Evolutionary conservation across 2,113 vertebrate genomes (phyloP).

Genomic region (Microcebus murinus): DNA sequence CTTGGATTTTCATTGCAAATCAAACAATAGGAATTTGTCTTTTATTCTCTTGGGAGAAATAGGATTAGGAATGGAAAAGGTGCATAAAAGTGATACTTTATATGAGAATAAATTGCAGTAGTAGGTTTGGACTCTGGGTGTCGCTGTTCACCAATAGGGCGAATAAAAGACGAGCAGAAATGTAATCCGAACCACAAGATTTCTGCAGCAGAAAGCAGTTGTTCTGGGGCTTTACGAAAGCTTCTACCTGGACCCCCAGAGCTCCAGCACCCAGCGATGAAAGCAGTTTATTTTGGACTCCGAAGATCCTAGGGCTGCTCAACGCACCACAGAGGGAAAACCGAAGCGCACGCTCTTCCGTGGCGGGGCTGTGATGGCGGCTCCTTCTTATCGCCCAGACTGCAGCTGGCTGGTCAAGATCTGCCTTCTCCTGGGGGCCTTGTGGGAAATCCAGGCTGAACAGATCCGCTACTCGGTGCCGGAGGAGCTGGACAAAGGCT

Average conservation of each 20-base stretch:
- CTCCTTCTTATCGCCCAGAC: not conserved
- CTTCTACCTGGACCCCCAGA: not conserved
- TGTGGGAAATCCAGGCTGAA: slow-evolving; percentile 66
- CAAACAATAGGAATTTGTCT: not conserved
- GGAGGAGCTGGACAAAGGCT: slow-evolving; percentile 85
- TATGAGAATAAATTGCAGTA: slow-evolving; percentile 65
- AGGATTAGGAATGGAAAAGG: not conserved
- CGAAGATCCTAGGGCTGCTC: not conserved
- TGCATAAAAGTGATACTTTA: not conserved
- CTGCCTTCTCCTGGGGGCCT: slow-evolving; percentile 66
- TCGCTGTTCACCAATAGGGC: slow-evolving; percentile 79
- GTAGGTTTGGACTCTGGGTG: slow-evolving; percentile 75
- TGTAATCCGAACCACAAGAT: not conserved
- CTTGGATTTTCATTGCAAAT: slow-evolving; percentile 20
- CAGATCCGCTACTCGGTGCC: slow-evolving; percentile 84
- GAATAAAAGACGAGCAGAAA: slow-evolving; percentile 17
- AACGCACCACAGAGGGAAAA: not conserved
- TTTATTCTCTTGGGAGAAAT: slow-evolving; percentile 3
- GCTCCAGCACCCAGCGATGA: not conserved
- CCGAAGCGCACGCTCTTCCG: not conserved
- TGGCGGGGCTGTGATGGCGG: slow-evolving; percentile 63
- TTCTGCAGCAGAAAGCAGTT: slow-evolving; percentile 50
- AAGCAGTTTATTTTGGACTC: not conserved
- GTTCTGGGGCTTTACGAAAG: not conserved
- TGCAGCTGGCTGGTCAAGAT: slow-evolving; percentile 46